Percentiles rank a stretch among this genome's conserved stretches.
phyloP scores from a whole-genome alignment of 1,140 invertebrate species.

The Myzus persicae region DNA sequence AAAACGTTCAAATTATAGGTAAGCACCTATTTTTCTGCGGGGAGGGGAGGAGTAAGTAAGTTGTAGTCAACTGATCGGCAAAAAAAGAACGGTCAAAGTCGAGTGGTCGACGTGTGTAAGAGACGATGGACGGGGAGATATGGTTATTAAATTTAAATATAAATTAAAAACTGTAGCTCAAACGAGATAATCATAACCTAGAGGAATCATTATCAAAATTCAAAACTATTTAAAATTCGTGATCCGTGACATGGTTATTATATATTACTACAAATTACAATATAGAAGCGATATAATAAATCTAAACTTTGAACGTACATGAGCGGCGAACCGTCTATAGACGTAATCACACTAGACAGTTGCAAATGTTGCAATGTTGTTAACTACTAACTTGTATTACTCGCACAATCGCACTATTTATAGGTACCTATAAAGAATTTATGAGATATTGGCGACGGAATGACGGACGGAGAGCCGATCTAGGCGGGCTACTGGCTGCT shows the following conservation, averaged over 20 bases:
- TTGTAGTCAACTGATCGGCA: not conserved
- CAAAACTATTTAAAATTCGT: not conserved
- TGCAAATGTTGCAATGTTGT: no score
- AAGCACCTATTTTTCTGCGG: not conserved
- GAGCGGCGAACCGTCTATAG: not conserved
- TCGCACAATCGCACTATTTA: not conserved
- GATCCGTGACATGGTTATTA: not conserved
- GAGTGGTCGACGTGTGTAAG: not conserved
- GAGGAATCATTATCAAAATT: not conserved
- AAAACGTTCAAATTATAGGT: not conserved
- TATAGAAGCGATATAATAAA: not conserved
- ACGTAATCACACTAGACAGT: not conserved
- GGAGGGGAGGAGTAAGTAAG: not conserved
- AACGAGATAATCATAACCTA: not conserved
- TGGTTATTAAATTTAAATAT: not conserved
- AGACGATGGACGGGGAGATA: not conserved
- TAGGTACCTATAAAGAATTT: not conserved
- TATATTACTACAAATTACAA: not conserved
- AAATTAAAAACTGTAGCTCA: not conserved
- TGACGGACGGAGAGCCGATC: not conserved
- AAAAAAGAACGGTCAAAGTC: not conserved
- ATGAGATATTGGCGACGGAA: not conserved
- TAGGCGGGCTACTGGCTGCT: not conserved
- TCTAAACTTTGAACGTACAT: not conserved
- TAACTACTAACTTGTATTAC: no score